phyloP scores from a whole-genome alignment of 2,888 invertebrate genomes.

The Antheraea assamensis region DNA sequence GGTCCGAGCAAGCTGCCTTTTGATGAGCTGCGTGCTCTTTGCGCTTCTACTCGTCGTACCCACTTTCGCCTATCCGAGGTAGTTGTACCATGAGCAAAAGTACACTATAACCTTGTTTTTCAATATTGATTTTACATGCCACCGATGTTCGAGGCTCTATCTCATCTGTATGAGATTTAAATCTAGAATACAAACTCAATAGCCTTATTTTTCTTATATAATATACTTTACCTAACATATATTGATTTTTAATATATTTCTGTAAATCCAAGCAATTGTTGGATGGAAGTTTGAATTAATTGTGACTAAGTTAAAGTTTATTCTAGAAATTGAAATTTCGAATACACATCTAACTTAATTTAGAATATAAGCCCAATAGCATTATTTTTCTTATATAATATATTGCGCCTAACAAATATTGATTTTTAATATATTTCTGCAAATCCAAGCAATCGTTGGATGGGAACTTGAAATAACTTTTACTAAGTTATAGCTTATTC shows the following conservation, averaged over 20 bases:
- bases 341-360: too few species aligned
- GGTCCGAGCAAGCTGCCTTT: slow-evolving; percentile 69
- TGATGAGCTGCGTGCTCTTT: slow-evolving; percentile 70
- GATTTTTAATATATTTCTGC: not conserved
- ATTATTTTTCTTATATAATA: not conserved
- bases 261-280: not conserved
- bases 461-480: not conserved
- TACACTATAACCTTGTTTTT: not conserved
- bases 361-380: not conserved
- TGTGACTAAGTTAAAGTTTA: not conserved
- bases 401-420: not conserved
- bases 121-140: not conserved
- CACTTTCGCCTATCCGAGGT: slow-evolving; percentile 75
- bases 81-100: slow-evolving; percentile 53
- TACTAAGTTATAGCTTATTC: not conserved
- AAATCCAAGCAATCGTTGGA: not conserved
- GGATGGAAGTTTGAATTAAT: not conserved
- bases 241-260: not conserved
- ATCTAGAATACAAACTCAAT: not conserved
- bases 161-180: not conserved
- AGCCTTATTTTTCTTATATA: not conserved
- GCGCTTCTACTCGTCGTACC: slow-evolving; percentile 64
- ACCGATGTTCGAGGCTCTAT: not conserved
- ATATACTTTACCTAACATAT: not conserved
- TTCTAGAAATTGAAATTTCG: too few species aligned